These are phyloP conservation scores for Sebastes oblongus DNA, from an alignment of 2,797 vertebrate species.

Conservation along the genomic window DNA sequence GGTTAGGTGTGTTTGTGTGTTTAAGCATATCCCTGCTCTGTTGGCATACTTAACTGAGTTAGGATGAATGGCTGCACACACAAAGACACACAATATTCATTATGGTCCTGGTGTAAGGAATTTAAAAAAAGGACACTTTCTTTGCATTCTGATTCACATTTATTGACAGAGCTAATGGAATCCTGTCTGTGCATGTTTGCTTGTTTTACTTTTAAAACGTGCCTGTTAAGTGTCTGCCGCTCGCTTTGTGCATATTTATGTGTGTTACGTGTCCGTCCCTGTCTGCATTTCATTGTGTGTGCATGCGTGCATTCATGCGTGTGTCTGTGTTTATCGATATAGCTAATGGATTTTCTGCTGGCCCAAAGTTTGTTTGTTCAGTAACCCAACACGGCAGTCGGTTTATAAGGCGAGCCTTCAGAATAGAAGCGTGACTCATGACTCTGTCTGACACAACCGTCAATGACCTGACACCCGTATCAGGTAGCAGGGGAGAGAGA, in stretches of 20 bases:
- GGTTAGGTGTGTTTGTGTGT: slow-evolving; percentile 12
- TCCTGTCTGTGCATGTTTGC: slow-evolving; percentile 6
- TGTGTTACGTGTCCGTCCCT: slow-evolving; percentile 3
- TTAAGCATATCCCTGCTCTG: neutral
- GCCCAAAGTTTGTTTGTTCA: slow-evolving; percentile 78
- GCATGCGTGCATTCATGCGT: slow-evolving; percentile 13
- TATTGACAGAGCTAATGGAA: slow-evolving; percentile 37
- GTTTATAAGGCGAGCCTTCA: slow-evolving; percentile 77
- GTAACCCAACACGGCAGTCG: slow-evolving; percentile 70
- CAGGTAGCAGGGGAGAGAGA: slow-evolving; percentile 45
- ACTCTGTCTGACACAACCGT: slow-evolving; percentile 72
- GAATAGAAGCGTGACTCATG: slow-evolving; percentile 82
- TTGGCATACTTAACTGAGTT: neutral
- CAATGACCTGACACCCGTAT: slow-evolving; percentile 78
- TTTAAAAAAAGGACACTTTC: neutral
- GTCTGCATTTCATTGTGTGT: slow-evolving; percentile 45
- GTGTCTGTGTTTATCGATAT: slow-evolving; percentile 76
- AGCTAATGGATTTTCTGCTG: slow-evolving; percentile 80
- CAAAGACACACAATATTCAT: slow-evolving; percentile 1
- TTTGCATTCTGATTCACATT: neutral
- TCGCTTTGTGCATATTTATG: slow-evolving; percentile 5
- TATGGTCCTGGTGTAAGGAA: neutral
- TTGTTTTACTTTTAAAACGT: slow-evolving; percentile 1
- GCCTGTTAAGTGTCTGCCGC: slow-evolving; percentile 5
- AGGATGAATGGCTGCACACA: neutral